Base-by-base conservation (phyloP, 2,888 invertebrate genomes). In the Drosophila quinaria region DNA sequence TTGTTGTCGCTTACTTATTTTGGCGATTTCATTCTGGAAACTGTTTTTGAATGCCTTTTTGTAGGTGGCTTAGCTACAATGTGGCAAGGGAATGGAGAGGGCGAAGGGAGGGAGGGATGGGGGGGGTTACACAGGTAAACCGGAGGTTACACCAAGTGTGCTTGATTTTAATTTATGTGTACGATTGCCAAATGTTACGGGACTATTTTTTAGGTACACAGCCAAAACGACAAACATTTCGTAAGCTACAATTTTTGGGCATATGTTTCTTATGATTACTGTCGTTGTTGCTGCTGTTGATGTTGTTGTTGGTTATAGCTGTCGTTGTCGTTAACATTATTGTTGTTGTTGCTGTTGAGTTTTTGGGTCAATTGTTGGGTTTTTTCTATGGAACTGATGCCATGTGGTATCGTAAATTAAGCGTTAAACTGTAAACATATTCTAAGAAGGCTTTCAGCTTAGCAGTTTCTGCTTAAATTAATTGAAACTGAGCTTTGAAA, bases 131-230 rank as follows among this genome's bases (percentile, higher is more conserved):
- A 15, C 8, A 63, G 41, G 39, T 51, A 60, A 60, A 42, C 58
- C 58, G 46, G 58, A 58, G 41, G 63, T 17, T 41, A 31, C 61
- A 35, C 25, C 6, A 54, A 61, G 54, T 61, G 39, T 61, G 61
- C 25, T 69, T 70, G 55, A 71, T 75, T 80, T 80, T 76, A 76
- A 80, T 81, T 83, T 81, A 74, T 82, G 67, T 80, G 68, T 59
- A 66, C 25, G 66, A 81, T 80, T 80, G 75, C 66, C 64, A 74
- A 81, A 80, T 75, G 54, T 67, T 68, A 64, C 67, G 62, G 62
- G 58, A 62, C 71, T 25, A 5, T 25, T 25, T 67, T 67, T 62
- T 65, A 59, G 80, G 64, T 66, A 68, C 54, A 50, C 68, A 61
- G 60, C 19, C 10, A 37, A 37, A 64, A 46, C 46, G 59, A 69